Conservation (phyloP, 2,888 invertebrate species). For the Ectobius pallidus region DNA sequence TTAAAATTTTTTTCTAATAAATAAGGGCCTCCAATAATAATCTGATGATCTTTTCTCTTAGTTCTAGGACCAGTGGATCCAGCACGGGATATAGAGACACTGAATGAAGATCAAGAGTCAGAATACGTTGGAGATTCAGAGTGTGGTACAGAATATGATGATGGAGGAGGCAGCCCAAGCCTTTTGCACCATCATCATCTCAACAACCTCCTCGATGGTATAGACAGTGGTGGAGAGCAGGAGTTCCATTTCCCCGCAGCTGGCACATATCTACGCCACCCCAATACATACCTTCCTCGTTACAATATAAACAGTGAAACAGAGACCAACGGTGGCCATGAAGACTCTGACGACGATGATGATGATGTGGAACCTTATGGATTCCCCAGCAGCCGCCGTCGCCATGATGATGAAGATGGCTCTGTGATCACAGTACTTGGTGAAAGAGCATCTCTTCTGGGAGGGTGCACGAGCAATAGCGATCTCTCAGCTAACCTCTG, state of each 20-base stretch:
- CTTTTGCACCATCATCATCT: conserved; percentile 64
- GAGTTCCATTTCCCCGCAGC: conserved; percentile 59
- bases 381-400: conserved; percentile 56
- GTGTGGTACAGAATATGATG: conserved; percentile 65
- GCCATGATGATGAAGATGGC: conserved; percentile 50
- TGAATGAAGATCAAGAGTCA: conserved; percentile 71
- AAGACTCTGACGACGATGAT: conserved; percentile 48
- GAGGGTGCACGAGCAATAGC: conserved; percentile 76
- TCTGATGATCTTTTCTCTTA: no score
- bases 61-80: conserved; percentile 64
- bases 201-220: conserved; percentile 43
- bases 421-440: conserved; percentile 53
- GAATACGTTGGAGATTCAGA: conserved; percentile 72
- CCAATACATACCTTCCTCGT: conserved; percentile 80
- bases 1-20: no score
- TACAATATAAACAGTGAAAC: conserved; percentile 57
- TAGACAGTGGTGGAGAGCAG: conserved; percentile 53
- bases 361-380: conserved; percentile 57
- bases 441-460: conserved; percentile 77
- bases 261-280: conserved; percentile 79
- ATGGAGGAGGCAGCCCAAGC: conserved; percentile 61
- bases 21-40: no score
- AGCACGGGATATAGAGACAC: conserved; percentile 67
- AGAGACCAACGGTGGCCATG: conserved; percentile 47
- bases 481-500: conserved; percentile 87